phyloP scores from a whole-genome alignment of 2,888 invertebrate genomes.

The Limnephilus auricula region DNA sequence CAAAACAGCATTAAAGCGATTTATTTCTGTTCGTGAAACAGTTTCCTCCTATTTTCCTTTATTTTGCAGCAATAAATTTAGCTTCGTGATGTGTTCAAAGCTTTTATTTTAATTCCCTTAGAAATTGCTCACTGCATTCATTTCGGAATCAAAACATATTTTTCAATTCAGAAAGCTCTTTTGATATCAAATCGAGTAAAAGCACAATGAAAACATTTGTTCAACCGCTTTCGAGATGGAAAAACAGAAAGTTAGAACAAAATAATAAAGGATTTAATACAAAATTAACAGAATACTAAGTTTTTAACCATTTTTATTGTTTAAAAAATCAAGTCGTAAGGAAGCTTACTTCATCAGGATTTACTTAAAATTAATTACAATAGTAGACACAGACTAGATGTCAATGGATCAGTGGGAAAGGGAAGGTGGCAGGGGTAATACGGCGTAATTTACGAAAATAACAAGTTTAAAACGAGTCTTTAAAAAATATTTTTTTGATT shows the following conservation, averaged over 20 bases:
- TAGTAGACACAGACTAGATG: no score
- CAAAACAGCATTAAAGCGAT: slow-evolving; percentile 28
- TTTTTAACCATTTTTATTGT: no score
- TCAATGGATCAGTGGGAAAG: no score
- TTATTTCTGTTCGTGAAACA: slow-evolving; percentile 47
- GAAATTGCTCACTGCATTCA: slow-evolving; percentile 24
- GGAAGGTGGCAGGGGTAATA: no score
- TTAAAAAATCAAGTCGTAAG: no score
- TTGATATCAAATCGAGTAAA: not conserved
- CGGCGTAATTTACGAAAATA: no score
- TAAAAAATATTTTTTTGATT: no score
- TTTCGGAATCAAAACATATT: slow-evolving; percentile 35
- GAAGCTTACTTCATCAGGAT: no score
- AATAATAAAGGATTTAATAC: not conserved
- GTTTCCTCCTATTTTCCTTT: slow-evolving; percentile 40
- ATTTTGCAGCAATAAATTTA: slow-evolving; percentile 47
- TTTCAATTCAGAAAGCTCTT: slow-evolving; percentile 4
- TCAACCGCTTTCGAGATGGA: not conserved
- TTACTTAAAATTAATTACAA: no score
- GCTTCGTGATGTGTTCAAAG: slow-evolving; percentile 47
- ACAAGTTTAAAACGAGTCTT: no score
- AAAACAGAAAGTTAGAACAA: not conserved
- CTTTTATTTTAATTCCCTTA: slow-evolving; percentile 46
- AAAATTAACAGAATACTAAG: no score
- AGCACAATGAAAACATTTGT: not conserved